Evolutionary conservation across 2,888 invertebrate genomes (phyloP), one percentile per base, ranked within the genome.

Genomic region (Ichneumon xanthorius): DNA sequence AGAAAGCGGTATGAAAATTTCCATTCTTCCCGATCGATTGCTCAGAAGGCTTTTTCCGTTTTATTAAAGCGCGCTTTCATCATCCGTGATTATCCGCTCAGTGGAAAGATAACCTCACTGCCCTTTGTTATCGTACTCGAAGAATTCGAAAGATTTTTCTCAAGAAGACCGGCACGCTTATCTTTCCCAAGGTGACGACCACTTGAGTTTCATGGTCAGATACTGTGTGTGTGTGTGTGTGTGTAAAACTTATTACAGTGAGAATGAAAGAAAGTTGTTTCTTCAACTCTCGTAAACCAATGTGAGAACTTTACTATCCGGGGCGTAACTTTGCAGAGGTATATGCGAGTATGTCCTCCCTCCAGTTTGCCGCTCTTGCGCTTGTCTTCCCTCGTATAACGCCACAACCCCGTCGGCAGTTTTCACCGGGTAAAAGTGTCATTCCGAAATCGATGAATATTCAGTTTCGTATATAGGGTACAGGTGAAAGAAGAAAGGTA

Each of bases 381-480:
- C 76, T 80, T 26, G 58, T 11, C 73, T 9, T 65, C 45, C 30
- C 50, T 61, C 80, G 40, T 50, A 71, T 63, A 58, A 65, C 72
- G 22, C 53, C 45, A 71, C 80, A 73, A 77, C 53, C 58, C 50
- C 48, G 48, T 48, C 26, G 45, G 45, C 14, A 45, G 19, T 37
- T 37, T 73, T 68, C 14, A 16, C 0, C 26, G 76, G 33, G n/a
- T 16, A 53, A 48, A 48, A 65, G 58, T 40, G 80, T 61, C 55
- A 45, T 78, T 81, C 61, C 72, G 50, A 37, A 87, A 81, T 80
- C 86, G 77, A 87, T 90, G 90, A 90, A 89, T 91, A 89, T 89
- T 88, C 87, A 86, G 81, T 82, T 87, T 80, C 37, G 65, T 78
- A 82, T 70, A 68, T 77, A 16, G 80, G 63, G 55, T 45, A 58